Conservation (phyloP, 2,113 vertebrate genomes). For the Rhynchomys soricoides region DNA sequence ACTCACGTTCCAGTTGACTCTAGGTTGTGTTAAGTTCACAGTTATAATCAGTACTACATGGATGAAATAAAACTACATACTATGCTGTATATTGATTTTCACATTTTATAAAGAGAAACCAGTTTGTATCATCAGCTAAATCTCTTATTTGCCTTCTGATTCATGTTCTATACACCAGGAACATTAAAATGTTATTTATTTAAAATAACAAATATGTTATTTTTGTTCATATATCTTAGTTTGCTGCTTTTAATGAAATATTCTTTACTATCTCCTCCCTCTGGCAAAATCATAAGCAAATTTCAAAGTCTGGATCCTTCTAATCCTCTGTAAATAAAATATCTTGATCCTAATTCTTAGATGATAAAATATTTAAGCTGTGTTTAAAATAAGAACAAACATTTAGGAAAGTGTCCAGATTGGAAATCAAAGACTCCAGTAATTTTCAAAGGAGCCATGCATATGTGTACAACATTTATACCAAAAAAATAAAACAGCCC, state of each 20-base stretch:
- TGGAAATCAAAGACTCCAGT: not conserved
- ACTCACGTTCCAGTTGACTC: not conserved
- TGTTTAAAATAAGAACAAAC: constrained; percentile 23
- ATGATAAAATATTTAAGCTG: not conserved
- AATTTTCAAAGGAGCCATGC: not conserved
- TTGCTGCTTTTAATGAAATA: not conserved
- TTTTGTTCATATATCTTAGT: not conserved
- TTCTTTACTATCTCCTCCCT: constrained; percentile 7
- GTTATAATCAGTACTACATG: not conserved
- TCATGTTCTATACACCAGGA: not conserved
- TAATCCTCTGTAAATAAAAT: constrained; percentile 39
- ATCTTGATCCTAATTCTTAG: not conserved
- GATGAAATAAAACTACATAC: not conserved
- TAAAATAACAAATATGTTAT: constrained; percentile 1
- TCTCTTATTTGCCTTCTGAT: not conserved
- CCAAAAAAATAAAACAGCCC: not conserved
- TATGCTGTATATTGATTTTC: not conserved
- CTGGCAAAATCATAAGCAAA: not conserved
- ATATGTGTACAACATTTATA: not conserved
- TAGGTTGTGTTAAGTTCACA: not conserved
- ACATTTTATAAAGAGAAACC: not conserved
- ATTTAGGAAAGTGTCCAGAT: not conserved
- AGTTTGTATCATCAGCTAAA: not conserved
- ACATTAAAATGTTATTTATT: constrained; percentile 1
- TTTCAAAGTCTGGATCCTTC: not conserved